A percentile compares a stretch with the other conserved stretches of the same genome.
phyloP scores from a whole-genome alignment of 1,140 invertebrate species.

The Radopholus similis region DNA sequence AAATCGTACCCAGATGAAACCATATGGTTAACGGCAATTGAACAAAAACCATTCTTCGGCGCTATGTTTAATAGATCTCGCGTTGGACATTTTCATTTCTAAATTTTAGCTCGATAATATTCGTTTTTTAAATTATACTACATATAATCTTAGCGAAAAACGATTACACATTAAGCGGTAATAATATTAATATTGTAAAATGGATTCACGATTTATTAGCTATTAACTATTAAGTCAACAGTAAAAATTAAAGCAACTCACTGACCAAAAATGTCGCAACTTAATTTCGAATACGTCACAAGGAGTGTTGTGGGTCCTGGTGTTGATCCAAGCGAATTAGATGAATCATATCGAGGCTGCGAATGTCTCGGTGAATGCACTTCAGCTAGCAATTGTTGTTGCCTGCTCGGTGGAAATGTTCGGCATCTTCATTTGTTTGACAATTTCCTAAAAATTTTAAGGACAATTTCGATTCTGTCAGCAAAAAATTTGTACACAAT shows the following conservation, averaged over 20 bases:
- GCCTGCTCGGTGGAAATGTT: conserved; percentile 18
- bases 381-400: conserved; percentile 8
- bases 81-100: not conserved
- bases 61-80: not conserved
- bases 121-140: not conserved
- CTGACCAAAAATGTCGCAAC: no score
- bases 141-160: not conserved
- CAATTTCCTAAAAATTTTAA: no score
- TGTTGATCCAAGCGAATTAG: conserved; percentile 15
- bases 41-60: not conserved
- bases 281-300: conserved; percentile 39
- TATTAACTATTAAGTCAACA: no score
- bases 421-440: not conserved
- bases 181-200: not conserved
- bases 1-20: no score
- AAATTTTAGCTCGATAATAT: conserved; percentile 4
- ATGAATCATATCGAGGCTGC: conserved; percentile 32
- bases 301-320: conserved; percentile 29
- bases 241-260: no score
- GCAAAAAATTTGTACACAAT: not conserved
- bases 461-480: not conserved
- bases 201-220: no score
- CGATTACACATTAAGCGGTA: not conserved
- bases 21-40: not conserved
- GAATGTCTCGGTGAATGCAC: conserved; percentile 34